A percentile compares a stretch with the other conserved stretches of the same genome.
Evolutionary conservation across 2,797 vertebrate species (phyloP).

Genomic region (Anisognathus igniventris): DNA sequence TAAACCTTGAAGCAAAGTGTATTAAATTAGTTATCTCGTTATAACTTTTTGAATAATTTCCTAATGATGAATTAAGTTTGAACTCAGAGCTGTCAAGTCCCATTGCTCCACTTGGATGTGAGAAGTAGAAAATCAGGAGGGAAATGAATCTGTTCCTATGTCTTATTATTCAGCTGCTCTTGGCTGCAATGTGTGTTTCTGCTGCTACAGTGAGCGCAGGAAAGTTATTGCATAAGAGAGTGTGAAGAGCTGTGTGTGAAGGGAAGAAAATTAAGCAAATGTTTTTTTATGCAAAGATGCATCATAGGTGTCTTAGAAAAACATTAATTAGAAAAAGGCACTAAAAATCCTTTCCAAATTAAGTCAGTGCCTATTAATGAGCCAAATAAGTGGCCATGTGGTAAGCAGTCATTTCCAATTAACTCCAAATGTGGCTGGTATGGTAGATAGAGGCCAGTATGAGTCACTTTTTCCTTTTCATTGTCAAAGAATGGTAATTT

Average conservation of each 20-base stretch:
- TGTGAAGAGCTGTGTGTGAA: background rate
- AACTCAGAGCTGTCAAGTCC: slow-evolving; percentile 65
- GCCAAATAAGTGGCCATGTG: slow-evolving; percentile 6
- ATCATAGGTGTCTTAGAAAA: slow-evolving; percentile 30
- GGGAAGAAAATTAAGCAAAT: background rate
- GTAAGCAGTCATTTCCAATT: slow-evolving; percentile 47
- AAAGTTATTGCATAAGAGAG: background rate
- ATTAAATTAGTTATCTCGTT: slow-evolving; percentile 78
- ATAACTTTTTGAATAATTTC: slow-evolving; percentile 75
- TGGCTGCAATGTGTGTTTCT: background rate
- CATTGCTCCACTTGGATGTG: slow-evolving; percentile 55
- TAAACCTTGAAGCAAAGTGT: slow-evolving; percentile 77
- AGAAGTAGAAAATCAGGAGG: slow-evolving; percentile 54
- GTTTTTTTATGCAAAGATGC: background rate
- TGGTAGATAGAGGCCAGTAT: background rate
- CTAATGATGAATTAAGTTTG: slow-evolving; percentile 69
- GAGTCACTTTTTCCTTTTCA: slow-evolving; percentile 44
- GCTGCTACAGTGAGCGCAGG: background rate
- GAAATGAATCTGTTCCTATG: background rate
- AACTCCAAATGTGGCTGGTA: background rate
- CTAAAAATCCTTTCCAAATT: slow-evolving; percentile 38
- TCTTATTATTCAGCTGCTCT: background rate
- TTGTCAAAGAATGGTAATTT: slow-evolving; percentile 42
- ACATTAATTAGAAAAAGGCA: slow-evolving; percentile 33
- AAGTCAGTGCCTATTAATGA: slow-evolving; percentile 29